phyloP scores from a whole-genome alignment of 37 sponge, comb jelly and placozoan genomes.

The Theonella swinhoei region DNA sequence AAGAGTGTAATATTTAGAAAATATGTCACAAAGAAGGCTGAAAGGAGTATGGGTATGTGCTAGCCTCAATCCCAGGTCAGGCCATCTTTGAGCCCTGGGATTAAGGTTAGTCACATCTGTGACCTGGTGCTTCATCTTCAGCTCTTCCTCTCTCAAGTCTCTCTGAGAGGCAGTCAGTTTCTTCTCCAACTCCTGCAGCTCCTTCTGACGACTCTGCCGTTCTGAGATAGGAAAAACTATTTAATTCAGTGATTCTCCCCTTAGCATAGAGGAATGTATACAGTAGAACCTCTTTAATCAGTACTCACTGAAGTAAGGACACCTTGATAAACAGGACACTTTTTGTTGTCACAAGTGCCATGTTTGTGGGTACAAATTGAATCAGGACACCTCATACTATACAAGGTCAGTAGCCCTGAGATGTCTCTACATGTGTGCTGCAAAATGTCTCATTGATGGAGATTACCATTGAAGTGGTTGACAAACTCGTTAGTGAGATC shows the following conservation, averaged over 20 bases:
- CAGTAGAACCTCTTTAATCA: not conserved
- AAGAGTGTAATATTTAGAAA: too few species aligned
- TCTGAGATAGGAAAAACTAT: constrained; percentile 2
- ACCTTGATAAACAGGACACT: not conserved
- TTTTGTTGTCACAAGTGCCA: too few species aligned
- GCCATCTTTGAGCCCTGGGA: too few species aligned
- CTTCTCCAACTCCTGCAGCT: constrained; percentile 7
- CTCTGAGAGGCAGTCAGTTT: not conserved
- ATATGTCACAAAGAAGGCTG: too few species aligned
- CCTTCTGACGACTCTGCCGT: not conserved
- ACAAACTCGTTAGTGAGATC: constrained; percentile 72
- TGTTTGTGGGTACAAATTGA: too few species aligned
- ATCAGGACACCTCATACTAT: not conserved
- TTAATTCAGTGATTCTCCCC: too few species aligned
- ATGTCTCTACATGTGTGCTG: too few species aligned
- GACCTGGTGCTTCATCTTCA: constrained; percentile 12
- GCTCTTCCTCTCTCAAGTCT: constrained; percentile 30
- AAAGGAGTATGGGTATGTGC: too few species aligned
- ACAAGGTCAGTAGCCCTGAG: not conserved
- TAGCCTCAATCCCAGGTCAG: too few species aligned
- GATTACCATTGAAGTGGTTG: constrained; percentile 79
- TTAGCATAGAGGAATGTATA: too few species aligned
- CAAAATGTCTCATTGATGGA: too few species aligned
- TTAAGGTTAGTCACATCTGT: too few species aligned
- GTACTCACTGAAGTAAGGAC: not conserved